phyloP scores from a whole-genome alignment of 1,140 invertebrate genomes.

The Papilio dardanus region DNA sequence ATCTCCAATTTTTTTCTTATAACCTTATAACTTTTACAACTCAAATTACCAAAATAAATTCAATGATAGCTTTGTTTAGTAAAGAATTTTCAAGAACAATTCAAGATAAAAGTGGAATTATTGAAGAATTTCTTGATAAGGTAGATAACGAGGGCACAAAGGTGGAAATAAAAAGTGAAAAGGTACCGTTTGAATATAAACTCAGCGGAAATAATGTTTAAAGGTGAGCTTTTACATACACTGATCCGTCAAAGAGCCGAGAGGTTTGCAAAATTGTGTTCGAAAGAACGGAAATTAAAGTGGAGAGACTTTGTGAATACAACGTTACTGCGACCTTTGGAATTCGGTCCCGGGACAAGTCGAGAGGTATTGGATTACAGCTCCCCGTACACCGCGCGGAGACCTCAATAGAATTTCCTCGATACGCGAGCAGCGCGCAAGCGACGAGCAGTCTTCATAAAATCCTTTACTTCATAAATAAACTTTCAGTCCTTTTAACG shows the following conservation, averaged over 20 bases:
- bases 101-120: neutral
- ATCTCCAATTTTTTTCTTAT: too few relatives aligned
- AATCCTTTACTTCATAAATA: slow-evolving; percentile 8
- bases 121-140: slow-evolving; percentile 15
- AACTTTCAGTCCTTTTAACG: slow-evolving; percentile 3
- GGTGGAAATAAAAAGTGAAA: slow-evolving; percentile 26
- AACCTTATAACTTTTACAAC: too few relatives aligned
- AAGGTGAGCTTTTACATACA: slow-evolving; percentile 44
- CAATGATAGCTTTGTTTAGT: neutral
- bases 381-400: neutral
- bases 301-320: slow-evolving; percentile 37
- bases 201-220: slow-evolving; percentile 43
- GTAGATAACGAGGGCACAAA: slow-evolving; percentile 26
- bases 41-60: too few relatives aligned
- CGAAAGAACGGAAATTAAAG: slow-evolving; percentile 54
- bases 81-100: neutral
- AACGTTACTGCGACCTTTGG: slow-evolving; percentile 4
- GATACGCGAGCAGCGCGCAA: neutral
- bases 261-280: slow-evolving; percentile 48
- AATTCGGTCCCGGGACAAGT: slow-evolving; percentile 7
- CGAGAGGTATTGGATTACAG: slow-evolving; percentile 6
- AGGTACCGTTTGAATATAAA: slow-evolving; percentile 46
- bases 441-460: neutral
- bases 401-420: slow-evolving; percentile 10
- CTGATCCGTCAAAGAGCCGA: slow-evolving; percentile 50